phyloP scores from a whole-genome alignment of 2,113 vertebrate genomes.

The Osmerus mordax region DNA sequence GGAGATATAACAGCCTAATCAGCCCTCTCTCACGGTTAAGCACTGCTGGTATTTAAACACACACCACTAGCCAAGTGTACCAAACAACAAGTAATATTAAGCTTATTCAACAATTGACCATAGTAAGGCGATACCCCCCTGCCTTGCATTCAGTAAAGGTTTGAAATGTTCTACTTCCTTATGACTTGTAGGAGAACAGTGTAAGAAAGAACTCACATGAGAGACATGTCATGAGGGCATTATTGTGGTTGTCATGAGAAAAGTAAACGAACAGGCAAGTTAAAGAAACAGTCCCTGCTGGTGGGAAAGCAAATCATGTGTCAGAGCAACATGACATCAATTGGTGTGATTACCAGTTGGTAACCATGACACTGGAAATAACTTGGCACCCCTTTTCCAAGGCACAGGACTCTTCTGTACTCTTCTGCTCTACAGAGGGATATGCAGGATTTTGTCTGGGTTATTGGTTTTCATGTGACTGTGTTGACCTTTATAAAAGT shows the following conservation, averaged over 20 bases:
- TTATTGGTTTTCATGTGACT: constrained; percentile 34
- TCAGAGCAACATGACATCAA: constrained; percentile 27
- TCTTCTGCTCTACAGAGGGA: constrained; percentile 29
- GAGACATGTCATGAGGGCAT: no score
- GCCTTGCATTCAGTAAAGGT: no score
- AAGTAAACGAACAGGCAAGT: constrained; percentile 57
- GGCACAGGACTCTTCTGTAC: constrained; percentile 33
- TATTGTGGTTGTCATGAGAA: constrained; percentile 36
- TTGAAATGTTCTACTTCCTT: no score
- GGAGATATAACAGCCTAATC: constrained; percentile 51
- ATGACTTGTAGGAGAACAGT: constrained; percentile 25
- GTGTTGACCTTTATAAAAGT: constrained; percentile 57
- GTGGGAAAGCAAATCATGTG: constrained; percentile 66
- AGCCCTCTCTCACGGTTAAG: constrained; percentile 40
- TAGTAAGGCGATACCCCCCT: no score
- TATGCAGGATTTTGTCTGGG: constrained; percentile 24
- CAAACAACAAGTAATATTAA: no score
- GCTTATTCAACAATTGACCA: no score
- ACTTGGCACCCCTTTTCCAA: constrained; percentile 36
- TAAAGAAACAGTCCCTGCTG: constrained; percentile 48
- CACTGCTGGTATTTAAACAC: constrained; percentile 25
- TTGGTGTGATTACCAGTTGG: constrained; percentile 27
- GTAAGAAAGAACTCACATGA: not conserved
- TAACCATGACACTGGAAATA: constrained; percentile 56
- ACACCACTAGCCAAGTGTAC: constrained; percentile 1